These are phyloP conservation scores for Buceros bicornis DNA, from an alignment of 2,797 vertebrate species.

Conservation along the genomic window DNA sequence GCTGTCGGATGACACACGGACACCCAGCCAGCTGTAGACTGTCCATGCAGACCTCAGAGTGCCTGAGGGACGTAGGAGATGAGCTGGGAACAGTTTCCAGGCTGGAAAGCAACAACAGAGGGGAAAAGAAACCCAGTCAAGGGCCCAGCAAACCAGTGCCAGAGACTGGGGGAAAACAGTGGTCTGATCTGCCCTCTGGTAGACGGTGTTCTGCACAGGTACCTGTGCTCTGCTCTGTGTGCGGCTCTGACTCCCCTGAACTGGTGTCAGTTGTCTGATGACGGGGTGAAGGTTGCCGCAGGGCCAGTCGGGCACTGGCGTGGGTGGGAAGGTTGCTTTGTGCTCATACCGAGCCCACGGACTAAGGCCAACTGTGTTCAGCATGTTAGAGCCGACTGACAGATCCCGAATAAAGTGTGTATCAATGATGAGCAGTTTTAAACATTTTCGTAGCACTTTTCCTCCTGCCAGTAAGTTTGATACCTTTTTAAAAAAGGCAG, in stretches of 20 bases:
- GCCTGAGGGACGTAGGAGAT: neutral
- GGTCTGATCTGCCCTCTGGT: neutral
- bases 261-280: neutral
- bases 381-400: neutral
- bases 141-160: neutral
- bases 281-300: neutral
- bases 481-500: neutral
- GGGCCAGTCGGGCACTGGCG: neutral
- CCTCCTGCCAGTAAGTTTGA: neutral
- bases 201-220: neutral
- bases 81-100: neutral
- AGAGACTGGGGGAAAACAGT: neutral
- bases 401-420: neutral
- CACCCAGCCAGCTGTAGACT: neutral
- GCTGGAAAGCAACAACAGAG: neutral
- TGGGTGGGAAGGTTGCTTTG: neutral
- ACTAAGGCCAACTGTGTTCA: neutral
- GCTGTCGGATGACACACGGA: neutral
- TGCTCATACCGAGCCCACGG: neutral
- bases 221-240: fast-evolving
- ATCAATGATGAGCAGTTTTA: neutral
- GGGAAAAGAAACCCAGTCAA: neutral
- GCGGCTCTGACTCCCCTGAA: neutral
- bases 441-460: neutral
- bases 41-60: neutral